Evolutionary conservation across 2,888 invertebrate species (phyloP), one percentile per base, ranked within the genome.

Genomic region (Xanthostigma xanthostigma): DNA sequence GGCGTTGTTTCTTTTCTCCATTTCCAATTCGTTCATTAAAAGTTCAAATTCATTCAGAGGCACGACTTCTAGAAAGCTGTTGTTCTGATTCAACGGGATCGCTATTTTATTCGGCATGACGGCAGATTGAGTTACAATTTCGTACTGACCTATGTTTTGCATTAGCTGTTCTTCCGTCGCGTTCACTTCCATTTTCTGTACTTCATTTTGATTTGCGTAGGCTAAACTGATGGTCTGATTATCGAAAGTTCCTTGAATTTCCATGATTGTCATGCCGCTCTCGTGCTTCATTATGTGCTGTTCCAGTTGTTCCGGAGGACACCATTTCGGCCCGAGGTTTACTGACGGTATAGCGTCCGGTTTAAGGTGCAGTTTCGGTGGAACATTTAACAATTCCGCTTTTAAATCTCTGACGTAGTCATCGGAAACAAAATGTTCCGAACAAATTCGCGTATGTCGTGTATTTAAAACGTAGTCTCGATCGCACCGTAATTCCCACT

Each of bases 381-480:
- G 42, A 42, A 42, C 33, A 11, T 17, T 17, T 39, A 39, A 11
- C 9, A 39, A 9, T 39, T 39, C 40, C 9, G 40, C 12, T 14
- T 39, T 39, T 14, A 39, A 14, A 9, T 39, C 40, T 39, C 17
- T 39, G 12, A 33, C 42, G 11, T 42, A 42, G 17, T 42, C 42
- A 9, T 42, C 42, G 12, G 33, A 4, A 12, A 34, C 11, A 9
- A 42, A 42, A 33, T 42, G 42, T 14, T 17, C 42, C 9, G 42
- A 42, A 42, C 42, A 42, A 27, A 42, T 12, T 42, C 42, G 17
- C 1, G 42, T 27, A 9, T 42, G 42, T 12, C 42, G 42, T 33
- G 42, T 42, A 9, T 42, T 42, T 42, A 42, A 42, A 10, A 27
- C 12, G n/a, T 42, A 42, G 33, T 42, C 42, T 42, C 42, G 17